Evolutionary conservation across 1,140 invertebrate genomes (phyloP).

Genomic region (Bombus sibiricus): DNA sequence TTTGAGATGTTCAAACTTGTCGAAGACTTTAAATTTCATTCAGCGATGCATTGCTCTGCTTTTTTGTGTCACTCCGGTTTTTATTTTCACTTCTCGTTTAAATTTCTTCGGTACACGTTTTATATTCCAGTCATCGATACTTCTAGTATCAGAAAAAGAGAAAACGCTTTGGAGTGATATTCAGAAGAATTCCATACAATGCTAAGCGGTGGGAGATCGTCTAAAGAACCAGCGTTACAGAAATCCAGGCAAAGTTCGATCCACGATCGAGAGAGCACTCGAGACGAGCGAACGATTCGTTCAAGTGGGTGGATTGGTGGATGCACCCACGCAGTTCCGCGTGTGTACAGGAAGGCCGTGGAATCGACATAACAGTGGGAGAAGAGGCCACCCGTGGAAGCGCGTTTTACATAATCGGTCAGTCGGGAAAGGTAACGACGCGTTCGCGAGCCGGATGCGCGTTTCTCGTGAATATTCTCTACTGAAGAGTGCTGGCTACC

Average conservation of each 20-base stretch:
- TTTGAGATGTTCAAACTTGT: background rate
- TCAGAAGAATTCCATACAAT: background rate
- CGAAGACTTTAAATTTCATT: background rate
- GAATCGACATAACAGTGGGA: constrained; percentile 39
- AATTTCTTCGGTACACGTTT: background rate
- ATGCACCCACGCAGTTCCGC: constrained; percentile 60
- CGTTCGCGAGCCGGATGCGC: constrained; percentile 55
- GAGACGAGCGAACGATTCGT: constrained; percentile 5
- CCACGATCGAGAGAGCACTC: constrained; percentile 11
- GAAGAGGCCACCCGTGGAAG: constrained; percentile 65
- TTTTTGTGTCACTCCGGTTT: too few species aligned
- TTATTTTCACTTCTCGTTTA: background rate
- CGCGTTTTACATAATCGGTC: constrained; percentile 68
- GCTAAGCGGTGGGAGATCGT: background rate
- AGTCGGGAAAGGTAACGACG: constrained; percentile 50
- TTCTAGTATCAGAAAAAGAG: background rate
- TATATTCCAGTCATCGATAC: background rate
- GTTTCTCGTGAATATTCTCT: constrained; percentile 40
- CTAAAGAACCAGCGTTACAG: background rate
- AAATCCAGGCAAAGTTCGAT: constrained; percentile 7
- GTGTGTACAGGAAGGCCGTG: constrained; percentile 14
- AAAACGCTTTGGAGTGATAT: background rate
- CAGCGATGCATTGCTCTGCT: too few species aligned
- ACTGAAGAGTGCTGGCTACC: background rate
- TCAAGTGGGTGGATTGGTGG: constrained; percentile 54